Conservation (phyloP, 2,888 invertebrate genomes). For the Tanytarsus gracilentus region DNA sequence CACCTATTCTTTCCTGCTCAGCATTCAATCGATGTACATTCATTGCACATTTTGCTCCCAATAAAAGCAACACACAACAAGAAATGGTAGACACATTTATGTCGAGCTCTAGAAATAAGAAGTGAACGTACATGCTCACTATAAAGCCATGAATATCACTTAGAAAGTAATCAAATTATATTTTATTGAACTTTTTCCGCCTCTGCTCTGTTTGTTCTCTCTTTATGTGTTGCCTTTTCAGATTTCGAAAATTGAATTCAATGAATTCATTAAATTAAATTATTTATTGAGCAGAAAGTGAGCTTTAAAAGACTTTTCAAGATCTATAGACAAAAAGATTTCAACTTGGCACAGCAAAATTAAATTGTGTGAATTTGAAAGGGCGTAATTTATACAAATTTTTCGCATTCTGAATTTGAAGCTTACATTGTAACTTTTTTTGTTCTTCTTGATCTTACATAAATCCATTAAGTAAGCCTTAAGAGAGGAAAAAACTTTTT, state of each 20-base stretch:
- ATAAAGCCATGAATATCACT: slow-evolving; percentile 23
- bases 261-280: neutral
- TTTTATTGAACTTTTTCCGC: slow-evolving; percentile 24
- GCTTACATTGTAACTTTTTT: too few relatives aligned
- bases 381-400: too few relatives aligned
- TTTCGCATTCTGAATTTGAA: too few relatives aligned
- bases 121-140: neutral
- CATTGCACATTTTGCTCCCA: neutral
- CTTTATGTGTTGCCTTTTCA: neutral
- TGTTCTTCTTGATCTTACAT: too few relatives aligned
- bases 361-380: too few relatives aligned
- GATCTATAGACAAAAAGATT: too few relatives aligned
- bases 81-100: too few relatives aligned
- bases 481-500: too few relatives aligned
- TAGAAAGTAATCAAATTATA: slow-evolving; percentile 27
- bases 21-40: too few relatives aligned
- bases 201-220: neutral
- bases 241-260: neutral
- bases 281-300: neutral
- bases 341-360: too few relatives aligned
- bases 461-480: too few relatives aligned
- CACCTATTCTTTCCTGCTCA: too few relatives aligned
- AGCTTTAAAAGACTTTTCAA: neutral
- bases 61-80: neutral
- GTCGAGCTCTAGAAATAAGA: slow-evolving; percentile 3